Conservation (phyloP, 2,797 vertebrate genomes). For the Buphagus erythrorhynchus region DNA sequence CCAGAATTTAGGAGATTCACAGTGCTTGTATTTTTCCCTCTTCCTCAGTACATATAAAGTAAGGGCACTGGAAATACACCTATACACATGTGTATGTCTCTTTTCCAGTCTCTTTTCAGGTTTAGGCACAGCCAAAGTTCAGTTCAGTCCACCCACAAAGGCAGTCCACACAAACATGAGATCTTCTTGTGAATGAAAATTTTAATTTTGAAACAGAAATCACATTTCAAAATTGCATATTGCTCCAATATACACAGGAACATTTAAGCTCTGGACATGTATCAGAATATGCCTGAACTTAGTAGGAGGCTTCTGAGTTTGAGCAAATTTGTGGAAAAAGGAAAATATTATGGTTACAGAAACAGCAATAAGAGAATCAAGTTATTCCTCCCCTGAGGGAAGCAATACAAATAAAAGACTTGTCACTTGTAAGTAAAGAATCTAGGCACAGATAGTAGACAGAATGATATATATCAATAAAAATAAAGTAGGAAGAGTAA, state of each 20-base stretch:
- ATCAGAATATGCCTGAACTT: background rate
- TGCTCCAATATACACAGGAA: background rate
- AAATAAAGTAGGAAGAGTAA: background rate
- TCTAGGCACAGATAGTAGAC: background rate
- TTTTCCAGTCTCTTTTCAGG: background rate
- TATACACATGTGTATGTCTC: rapidly evolving
- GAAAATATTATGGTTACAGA: background rate
- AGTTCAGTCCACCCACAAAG: background rate
- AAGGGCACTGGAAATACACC: background rate
- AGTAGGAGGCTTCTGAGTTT: background rate
- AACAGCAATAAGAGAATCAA: background rate
- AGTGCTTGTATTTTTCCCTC: rapidly evolving
- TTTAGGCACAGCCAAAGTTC: background rate
- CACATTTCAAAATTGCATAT: background rate
- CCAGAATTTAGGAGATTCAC: background rate
- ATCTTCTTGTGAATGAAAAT: background rate
- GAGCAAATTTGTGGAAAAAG: background rate
- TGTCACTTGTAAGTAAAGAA: background rate
- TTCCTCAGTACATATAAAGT: background rate
- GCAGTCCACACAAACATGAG: background rate
- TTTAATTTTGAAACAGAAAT: background rate
- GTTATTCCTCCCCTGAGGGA: background rate
- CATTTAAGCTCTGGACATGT: background rate
- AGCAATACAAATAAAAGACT: background rate
- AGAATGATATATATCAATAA: background rate